These are phyloP conservation scores for Acanthosepion esculentum DNA, from an alignment of 2,888 invertebrate species.

Conservation along the genomic window DNA sequence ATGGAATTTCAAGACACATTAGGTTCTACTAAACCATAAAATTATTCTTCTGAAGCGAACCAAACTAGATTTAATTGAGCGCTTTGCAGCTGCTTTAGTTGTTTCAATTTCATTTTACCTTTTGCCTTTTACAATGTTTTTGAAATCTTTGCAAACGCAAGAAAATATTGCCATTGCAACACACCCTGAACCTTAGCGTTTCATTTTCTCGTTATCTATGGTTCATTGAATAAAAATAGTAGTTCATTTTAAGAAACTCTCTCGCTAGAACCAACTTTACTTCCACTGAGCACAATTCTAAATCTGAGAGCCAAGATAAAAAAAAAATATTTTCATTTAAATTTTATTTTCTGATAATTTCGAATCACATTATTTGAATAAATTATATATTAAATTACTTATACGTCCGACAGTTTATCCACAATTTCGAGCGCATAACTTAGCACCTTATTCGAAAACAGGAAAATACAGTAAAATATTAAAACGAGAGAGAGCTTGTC, in stretches of 20 bases:
- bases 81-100: neutral
- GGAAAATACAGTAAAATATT: too few relatives aligned
- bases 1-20: conserved; percentile 21
- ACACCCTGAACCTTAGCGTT: neutral
- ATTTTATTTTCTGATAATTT: too few relatives aligned
- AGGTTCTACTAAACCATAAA: conserved; percentile 12
- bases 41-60: neutral
- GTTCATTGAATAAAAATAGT: neutral
- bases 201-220: neutral
- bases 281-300: too few relatives aligned
- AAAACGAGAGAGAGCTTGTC: too few relatives aligned
- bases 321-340: too few relatives aligned
- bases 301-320: too few relatives aligned
- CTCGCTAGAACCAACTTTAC: neutral
- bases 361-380: too few relatives aligned
- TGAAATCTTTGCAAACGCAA: neutral
- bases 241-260: neutral
- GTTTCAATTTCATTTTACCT: neutral
- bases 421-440: too few relatives aligned
- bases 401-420: too few relatives aligned
- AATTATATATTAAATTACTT: too few relatives aligned
- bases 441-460: too few relatives aligned
- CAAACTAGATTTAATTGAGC: neutral
- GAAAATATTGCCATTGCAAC: neutral
- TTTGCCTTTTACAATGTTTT: neutral